Evolutionary conservation across 2,797 vertebrate species (phyloP).

Genomic region (Esox lucius): DNA sequence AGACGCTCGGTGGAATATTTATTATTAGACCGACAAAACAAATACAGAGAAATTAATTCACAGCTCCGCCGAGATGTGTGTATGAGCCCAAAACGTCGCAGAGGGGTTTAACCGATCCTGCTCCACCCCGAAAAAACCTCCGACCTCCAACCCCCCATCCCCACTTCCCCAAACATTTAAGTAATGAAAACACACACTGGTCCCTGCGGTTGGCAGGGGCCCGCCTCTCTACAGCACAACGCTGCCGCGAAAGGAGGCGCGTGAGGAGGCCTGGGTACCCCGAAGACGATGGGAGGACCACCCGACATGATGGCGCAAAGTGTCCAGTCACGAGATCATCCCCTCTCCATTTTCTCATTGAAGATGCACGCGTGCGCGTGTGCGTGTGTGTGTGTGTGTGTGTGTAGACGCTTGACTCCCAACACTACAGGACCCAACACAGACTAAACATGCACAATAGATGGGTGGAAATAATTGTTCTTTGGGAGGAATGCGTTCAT

Average conservation of each 20-base stretch:
- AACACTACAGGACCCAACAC: constrained; percentile 66
- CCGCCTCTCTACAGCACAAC: neutral
- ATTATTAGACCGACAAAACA: constrained; percentile 79
- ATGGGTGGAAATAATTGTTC: constrained; percentile 81
- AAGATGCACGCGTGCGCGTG: constrained; percentile 30
- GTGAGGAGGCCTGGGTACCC: neutral
- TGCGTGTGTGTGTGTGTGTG: neutral
- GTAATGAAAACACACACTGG: constrained; percentile 39
- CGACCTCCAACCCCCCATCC: constrained; percentile 48
- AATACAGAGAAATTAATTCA: constrained; percentile 72
- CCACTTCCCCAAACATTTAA: constrained; percentile 54
- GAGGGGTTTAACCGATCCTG: constrained; percentile 65
- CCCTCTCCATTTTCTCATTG: constrained; percentile 45
- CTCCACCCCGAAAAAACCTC: constrained; percentile 42
- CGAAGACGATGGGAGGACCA: constrained; percentile 60
- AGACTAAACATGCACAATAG: constrained; percentile 91
- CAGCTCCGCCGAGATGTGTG: constrained; percentile 53
- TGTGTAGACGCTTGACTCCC: constrained; percentile 58
- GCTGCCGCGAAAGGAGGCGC: neutral
- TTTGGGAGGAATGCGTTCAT: constrained; percentile 69
- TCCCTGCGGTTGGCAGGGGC: neutral
- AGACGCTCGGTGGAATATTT: constrained; percentile 75
- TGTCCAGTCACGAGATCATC: constrained; percentile 59
- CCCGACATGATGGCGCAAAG: constrained; percentile 68
- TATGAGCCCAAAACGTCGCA: constrained; percentile 72